Conservation (phyloP, 1,140 invertebrate genomes). For the Pararge aegeria region DNA sequence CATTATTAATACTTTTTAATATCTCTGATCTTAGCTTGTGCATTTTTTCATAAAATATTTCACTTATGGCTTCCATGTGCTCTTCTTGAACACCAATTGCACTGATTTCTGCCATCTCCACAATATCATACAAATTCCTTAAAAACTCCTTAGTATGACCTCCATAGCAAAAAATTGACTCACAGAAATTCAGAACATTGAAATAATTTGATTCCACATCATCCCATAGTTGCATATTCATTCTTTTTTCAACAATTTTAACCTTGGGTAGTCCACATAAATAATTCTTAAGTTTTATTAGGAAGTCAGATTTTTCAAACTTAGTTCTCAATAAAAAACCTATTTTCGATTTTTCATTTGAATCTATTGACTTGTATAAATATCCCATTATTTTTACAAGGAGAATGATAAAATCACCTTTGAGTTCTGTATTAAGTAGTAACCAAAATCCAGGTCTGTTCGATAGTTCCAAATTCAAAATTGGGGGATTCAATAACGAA, state of each 20-base stretch:
- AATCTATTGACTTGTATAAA: constrained; percentile 53
- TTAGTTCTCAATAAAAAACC: constrained; percentile 42
- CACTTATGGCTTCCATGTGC: constrained; percentile 53
- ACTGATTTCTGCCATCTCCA: constrained; percentile 50
- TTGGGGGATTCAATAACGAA: constrained; percentile 43
- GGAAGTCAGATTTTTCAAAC: constrained; percentile 60
- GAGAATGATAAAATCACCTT: constrained; percentile 67
- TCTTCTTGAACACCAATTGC: constrained; percentile 54
- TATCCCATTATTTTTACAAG: constrained; percentile 57
- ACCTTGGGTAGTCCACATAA: constrained; percentile 46
- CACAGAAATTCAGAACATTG: constrained; percentile 48
- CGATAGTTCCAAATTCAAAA: constrained; percentile 50
- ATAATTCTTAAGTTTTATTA: constrained; percentile 51
- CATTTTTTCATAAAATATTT: constrained; percentile 47
- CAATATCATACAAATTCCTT: constrained; percentile 41
- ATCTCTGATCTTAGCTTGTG: constrained; percentile 37
- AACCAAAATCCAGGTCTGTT: constrained; percentile 50
- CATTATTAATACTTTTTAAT: constrained; percentile 31
- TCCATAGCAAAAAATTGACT: constrained; percentile 52
- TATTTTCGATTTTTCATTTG: constrained; percentile 56
- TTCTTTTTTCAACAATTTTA: constrained; percentile 57
- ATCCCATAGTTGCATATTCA: constrained; percentile 65
- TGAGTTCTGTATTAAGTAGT: constrained; percentile 53
- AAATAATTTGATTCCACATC: constrained; percentile 58
- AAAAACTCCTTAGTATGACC: constrained; percentile 38